These are phyloP conservation scores for Bombus fervidus DNA, from an alignment of 1,140 invertebrate species.

Conservation along the genomic window DNA sequence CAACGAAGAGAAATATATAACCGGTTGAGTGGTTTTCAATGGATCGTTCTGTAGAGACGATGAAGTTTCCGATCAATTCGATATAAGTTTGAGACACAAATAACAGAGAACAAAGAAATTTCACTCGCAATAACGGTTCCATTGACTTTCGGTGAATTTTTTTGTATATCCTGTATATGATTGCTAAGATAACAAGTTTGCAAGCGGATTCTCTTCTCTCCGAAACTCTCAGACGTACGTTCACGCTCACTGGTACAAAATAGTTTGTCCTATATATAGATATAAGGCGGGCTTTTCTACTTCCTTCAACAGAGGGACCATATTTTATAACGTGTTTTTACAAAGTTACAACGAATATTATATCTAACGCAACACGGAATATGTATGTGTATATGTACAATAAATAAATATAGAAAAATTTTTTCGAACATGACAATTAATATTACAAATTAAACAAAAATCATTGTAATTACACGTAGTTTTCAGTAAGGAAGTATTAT, in stretches of 20 bases:
- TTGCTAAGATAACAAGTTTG: background rate
- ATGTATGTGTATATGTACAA: too few species aligned
- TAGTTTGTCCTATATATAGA: background rate
- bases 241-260: background rate
- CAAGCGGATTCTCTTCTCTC: background rate
- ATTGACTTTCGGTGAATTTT: background rate
- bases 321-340: too few species aligned
- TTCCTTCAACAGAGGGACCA: too few species aligned
- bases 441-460: background rate
- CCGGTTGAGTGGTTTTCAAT: constrained; percentile 20
- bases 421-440: too few species aligned
- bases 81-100: constrained; percentile 6
- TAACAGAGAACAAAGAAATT: background rate
- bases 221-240: background rate
- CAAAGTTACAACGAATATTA: too few species aligned
- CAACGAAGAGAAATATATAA: constrained; percentile 33
- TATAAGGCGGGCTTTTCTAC: too few species aligned
- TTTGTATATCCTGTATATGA: background rate
- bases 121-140: background rate
- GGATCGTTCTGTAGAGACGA: background rate
- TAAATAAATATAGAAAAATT: too few species aligned
- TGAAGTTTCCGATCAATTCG: background rate
- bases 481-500: background rate
- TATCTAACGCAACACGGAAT: too few species aligned
- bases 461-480: background rate